Conservation (phyloP, 2,888 invertebrate genomes). For the Odontocolon sp. region DNA sequence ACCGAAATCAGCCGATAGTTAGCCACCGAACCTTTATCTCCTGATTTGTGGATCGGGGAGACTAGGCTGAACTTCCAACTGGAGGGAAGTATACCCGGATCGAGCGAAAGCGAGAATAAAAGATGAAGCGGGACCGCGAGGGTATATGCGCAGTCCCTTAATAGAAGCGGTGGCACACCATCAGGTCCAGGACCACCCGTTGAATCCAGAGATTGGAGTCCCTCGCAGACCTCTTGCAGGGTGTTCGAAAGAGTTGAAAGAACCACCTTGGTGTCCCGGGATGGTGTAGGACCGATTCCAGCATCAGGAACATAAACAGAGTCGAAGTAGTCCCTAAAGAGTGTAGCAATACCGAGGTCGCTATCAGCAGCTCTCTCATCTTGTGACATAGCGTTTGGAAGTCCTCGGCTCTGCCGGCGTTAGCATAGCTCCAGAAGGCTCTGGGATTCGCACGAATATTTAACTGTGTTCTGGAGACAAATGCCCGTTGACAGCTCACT, state of each 20-base stretch:
- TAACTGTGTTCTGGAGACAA: not conserved
- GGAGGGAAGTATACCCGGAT: not conserved
- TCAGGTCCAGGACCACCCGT: no score
- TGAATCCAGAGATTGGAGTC: no score
- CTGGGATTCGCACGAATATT: not conserved
- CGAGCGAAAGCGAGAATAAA: constrained; percentile 13
- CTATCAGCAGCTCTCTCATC: no score
- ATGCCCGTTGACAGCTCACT: not conserved
- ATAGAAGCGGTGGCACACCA: not conserved
- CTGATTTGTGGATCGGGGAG: constrained; percentile 32
- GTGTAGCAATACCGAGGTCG: no score
- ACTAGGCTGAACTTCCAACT: constrained; percentile 16
- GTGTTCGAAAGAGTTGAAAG: no score
- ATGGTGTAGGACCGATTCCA: no score
- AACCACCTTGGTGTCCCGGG: no score
- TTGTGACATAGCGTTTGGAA: not conserved
- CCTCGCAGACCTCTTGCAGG: no score
- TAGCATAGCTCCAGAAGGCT: not conserved
- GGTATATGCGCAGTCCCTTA: not conserved
- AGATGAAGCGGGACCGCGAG: not conserved
- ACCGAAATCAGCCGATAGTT: constrained; percentile 30
- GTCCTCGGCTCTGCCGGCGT: not conserved
- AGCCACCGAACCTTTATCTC: not conserved
- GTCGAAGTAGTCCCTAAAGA: no score
- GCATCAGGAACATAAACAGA: no score